Percentiles rank a stretch among this genome's conserved stretches.
Evolutionary conservation across 1,140 invertebrate genomes (phyloP).

Genomic region (Tetranychus urticae): DNA sequence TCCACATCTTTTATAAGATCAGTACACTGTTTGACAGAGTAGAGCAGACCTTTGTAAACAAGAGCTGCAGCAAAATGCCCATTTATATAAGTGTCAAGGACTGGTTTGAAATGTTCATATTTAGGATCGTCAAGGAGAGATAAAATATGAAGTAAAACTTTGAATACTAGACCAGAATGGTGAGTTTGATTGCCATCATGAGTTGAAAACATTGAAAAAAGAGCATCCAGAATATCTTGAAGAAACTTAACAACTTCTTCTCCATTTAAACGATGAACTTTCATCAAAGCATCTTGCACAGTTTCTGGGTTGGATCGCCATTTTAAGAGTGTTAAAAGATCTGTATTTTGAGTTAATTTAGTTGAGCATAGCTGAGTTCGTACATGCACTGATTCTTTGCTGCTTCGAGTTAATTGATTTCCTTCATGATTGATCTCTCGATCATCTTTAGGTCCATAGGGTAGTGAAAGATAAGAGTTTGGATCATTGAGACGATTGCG

Average conservation of each 20-base stretch:
- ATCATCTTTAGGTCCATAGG: conserved; percentile 31
- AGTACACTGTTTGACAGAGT: conserved; percentile 69
- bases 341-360: conserved; percentile 78
- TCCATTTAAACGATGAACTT: conserved; percentile 49
- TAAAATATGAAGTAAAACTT: conserved; percentile 59
- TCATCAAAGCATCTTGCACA: conserved; percentile 55
- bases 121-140: conserved; percentile 69
- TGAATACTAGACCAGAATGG: conserved; percentile 46
- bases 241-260: conserved; percentile 91
- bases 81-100: conserved; percentile 83
- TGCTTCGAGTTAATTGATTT: neutral
- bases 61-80: conserved; percentile 82
- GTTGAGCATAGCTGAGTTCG: conserved; percentile 70
- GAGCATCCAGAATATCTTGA: conserved; percentile 75
- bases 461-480: conserved; percentile 43
- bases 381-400: conserved; percentile 58
- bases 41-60: conserved; percentile 72
- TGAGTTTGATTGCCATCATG: conserved; percentile 64
- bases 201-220: conserved; percentile 80
- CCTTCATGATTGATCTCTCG: conserved; percentile 7
- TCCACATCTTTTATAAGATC: conserved; percentile 39
- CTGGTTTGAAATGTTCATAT: conserved; percentile 82
- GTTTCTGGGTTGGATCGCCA: conserved; percentile 58
- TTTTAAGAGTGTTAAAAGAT: conserved; percentile 61
- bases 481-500: conserved; percentile 37